phyloP scores from a whole-genome alignment of 2,113 vertebrate species.

The Tupaia tana region DNA sequence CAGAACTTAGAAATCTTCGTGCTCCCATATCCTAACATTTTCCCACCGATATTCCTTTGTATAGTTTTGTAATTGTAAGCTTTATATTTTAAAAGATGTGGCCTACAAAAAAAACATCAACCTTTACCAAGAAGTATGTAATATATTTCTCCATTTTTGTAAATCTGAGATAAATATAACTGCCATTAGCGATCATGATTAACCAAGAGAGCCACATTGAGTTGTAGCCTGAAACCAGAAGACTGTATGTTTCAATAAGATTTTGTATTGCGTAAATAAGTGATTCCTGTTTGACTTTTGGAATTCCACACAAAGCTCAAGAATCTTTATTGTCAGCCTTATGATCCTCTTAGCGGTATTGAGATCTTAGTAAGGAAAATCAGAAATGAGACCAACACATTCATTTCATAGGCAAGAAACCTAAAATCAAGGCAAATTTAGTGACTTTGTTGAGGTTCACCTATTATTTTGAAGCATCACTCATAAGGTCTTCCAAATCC shows the following conservation, averaged over 20 bases:
- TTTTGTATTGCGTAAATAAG: constrained; percentile 20
- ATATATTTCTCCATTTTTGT: constrained; percentile 21
- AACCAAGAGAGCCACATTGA: not conserved
- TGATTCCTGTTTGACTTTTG: not conserved
- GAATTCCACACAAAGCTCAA: not conserved
- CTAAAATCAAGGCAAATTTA: not conserved
- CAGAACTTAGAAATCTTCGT: not conserved
- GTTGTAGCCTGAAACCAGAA: not conserved
- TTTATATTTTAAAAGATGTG: constrained; percentile 22
- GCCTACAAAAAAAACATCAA: not conserved
- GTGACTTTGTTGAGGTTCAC: not conserved
- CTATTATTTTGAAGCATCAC: not conserved
- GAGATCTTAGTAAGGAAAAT: not conserved
- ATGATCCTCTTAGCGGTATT: not conserved
- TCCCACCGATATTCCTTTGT: not conserved
- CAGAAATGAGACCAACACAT: not conserved
- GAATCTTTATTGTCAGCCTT: not conserved
- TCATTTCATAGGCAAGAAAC: not conserved
- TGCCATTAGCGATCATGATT: not conserved
- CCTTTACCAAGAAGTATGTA: not conserved
- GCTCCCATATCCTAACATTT: not conserved
- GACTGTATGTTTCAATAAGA: not conserved
- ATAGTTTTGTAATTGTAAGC: not conserved
- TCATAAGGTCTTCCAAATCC: not conserved
- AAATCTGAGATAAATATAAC: constrained; percentile 35